phyloP scores from a whole-genome alignment of 2,113 vertebrate genomes.

The Castor canadensis region DNA sequence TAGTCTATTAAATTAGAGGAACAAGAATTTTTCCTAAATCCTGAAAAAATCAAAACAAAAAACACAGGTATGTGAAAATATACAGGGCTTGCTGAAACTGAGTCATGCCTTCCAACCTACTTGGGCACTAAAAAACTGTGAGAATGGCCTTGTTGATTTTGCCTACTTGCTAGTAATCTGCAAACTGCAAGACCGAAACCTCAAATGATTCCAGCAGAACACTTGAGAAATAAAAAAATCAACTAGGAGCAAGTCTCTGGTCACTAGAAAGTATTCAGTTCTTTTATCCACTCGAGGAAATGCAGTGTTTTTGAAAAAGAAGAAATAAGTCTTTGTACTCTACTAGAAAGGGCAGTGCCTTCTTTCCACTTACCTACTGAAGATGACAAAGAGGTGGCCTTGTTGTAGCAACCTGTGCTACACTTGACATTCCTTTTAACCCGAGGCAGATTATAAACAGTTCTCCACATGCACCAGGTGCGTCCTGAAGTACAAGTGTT shows the following conservation, averaged over 20 bases:
- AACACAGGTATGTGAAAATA: background rate
- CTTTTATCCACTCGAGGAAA: background rate
- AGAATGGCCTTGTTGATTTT: background rate
- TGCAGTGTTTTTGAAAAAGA: background rate
- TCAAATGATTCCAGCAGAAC: background rate
- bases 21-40: background rate
- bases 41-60: background rate
- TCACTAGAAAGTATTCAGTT: background rate
- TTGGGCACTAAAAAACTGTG: background rate
- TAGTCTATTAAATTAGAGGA: background rate
- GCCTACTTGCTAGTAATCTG: background rate
- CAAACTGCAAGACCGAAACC: background rate
- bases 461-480: background rate
- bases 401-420: background rate
- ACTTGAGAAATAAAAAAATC: background rate
- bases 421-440: conserved; percentile 11
- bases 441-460: background rate
- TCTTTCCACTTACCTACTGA: background rate
- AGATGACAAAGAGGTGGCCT: background rate
- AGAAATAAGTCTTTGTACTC: background rate
- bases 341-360: background rate
- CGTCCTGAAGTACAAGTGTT: background rate
- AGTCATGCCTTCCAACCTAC: background rate
- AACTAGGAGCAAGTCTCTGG: background rate
- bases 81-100: background rate